These are phyloP conservation scores for Lepidothrix coronata DNA, from an alignment of 2,113 vertebrate genomes.

Conservation along the genomic window DNA sequence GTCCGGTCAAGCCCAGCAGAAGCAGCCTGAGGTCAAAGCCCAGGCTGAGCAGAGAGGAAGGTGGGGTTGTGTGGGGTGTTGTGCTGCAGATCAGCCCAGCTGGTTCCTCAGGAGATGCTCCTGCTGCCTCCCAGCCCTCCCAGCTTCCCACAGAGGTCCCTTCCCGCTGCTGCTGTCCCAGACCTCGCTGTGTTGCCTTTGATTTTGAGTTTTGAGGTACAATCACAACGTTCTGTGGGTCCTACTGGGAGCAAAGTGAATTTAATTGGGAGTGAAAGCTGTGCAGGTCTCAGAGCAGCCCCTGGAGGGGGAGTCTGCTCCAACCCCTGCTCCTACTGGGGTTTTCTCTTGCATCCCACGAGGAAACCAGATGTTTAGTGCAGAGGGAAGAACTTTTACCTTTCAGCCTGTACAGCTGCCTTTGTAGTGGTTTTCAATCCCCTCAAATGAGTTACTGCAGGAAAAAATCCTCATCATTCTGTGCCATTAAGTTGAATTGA, in stretches of 20 bases:
- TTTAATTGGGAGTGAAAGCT: not conserved
- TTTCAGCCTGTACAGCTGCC: not conserved
- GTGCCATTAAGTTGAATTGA: not conserved
- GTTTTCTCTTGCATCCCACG: not conserved
- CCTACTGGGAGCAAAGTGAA: not conserved
- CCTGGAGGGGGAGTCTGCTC: not conserved
- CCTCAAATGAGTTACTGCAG: not conserved
- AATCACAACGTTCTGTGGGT: not conserved
- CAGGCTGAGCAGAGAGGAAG: not conserved
- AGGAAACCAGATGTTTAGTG: not conserved
- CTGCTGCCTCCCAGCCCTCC: not conserved
- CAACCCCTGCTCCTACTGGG: not conserved
- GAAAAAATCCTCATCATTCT: not conserved
- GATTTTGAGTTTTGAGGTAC: not conserved
- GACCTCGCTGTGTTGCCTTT: not conserved
- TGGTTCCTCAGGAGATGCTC: not conserved
- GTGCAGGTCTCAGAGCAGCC: not conserved
- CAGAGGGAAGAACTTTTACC: not conserved
- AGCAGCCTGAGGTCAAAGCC: not conserved
- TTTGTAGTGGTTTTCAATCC: not conserved
- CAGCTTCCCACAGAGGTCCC: not conserved
- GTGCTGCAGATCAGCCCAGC: not conserved
- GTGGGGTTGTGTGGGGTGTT: rapidly evolving
- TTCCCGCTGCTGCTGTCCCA: not conserved
- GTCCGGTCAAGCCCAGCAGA: not conserved